Conservation (phyloP, 2,797 vertebrate species). For the Tachyglossus aculeatus region DNA sequence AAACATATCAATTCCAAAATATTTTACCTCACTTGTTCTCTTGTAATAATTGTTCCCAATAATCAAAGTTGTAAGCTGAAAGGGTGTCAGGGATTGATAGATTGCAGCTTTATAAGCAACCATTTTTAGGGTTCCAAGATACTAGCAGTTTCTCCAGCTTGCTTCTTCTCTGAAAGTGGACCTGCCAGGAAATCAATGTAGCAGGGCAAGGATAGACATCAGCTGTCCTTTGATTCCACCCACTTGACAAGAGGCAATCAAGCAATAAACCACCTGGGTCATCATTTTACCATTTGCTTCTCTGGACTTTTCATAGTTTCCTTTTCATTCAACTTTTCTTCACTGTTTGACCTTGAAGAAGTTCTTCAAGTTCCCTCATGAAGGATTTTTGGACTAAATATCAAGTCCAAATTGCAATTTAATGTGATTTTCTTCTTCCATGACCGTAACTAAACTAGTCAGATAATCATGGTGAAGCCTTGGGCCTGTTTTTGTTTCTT, state of each 20-base stretch:
- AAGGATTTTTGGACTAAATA: too few species aligned
- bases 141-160: neutral
- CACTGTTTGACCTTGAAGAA: neutral
- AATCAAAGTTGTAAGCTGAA: neutral
- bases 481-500: too few species aligned
- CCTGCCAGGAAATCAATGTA: neutral
- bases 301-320: neutral
- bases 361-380: neutral
- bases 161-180: neutral
- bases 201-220: neutral
- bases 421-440: too few species aligned
- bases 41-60: neutral
- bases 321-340: neutral
- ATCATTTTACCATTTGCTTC: neutral
- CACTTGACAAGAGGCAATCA: neutral
- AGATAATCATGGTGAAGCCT: too few species aligned
- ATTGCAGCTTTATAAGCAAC: neutral
- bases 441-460: too few species aligned
- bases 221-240: neutral
- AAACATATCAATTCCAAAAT: too few species aligned
- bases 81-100: neutral
- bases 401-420: too few species aligned
- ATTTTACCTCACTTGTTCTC: neutral
- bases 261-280: neutral
- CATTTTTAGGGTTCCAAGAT: neutral